Conservation (phyloP, 2,113 vertebrate species). For the Prietella phreatophila region DNA sequence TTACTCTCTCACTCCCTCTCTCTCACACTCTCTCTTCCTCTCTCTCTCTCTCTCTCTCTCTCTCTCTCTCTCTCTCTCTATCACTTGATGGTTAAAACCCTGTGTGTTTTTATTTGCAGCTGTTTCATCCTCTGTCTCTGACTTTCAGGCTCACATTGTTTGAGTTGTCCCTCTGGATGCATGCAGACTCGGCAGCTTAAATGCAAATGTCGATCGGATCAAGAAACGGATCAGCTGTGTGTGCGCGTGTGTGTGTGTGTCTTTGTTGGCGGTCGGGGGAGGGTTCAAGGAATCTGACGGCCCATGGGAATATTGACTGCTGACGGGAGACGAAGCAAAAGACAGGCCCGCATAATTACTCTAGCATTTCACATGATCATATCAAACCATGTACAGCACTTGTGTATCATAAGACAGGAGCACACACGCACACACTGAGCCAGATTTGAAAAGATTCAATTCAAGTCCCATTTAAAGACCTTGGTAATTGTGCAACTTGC, state of each 20-base stretch:
- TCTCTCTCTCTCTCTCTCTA: no score
- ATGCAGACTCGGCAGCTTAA: constrained; percentile 54
- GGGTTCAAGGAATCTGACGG: not conserved
- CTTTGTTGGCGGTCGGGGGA: constrained; percentile 11
- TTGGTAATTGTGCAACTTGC: not conserved
- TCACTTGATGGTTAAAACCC: not conserved
- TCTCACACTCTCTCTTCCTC: no score
- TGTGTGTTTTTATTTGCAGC: not conserved
- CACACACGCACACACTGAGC: not conserved
- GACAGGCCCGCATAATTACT: constrained; percentile 10
- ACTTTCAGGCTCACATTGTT: not conserved
- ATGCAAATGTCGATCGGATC: constrained; percentile 63
- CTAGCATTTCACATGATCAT: constrained; percentile 15
- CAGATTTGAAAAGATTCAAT: not conserved
- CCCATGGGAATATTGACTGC: constrained; percentile 40
- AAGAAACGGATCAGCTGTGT: constrained; percentile 54
- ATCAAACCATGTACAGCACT: not conserved
- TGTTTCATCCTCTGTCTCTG: not conserved
- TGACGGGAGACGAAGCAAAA: constrained; percentile 34
- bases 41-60: no score
- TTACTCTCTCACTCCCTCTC: no score
- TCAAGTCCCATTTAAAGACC: not conserved
- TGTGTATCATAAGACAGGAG: not conserved
- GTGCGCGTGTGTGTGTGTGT: constrained; percentile 1
- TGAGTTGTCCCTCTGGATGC: constrained; percentile 39